Conservation (phyloP, 2,113 vertebrate species). For the Micromys minutus region DNA sequence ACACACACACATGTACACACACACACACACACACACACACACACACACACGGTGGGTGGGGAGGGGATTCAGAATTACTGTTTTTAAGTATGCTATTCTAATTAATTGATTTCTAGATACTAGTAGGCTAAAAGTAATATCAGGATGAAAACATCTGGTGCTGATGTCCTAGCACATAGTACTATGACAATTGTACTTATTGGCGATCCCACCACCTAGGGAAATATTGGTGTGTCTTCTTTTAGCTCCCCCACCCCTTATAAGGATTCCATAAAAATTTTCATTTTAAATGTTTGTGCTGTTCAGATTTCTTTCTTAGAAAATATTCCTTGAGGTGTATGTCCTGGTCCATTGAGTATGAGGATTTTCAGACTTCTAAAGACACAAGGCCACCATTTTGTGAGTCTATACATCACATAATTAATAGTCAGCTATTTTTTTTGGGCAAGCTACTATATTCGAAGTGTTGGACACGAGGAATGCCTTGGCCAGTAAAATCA, state of each 20-base stretch:
- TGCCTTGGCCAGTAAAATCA: background rate
- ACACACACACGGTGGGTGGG: background rate
- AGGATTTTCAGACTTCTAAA: constrained; percentile 25
- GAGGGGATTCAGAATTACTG: background rate
- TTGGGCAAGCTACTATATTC: background rate
- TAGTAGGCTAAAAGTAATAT: background rate
- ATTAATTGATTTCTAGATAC: background rate
- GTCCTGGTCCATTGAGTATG: background rate
- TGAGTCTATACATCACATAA: background rate
- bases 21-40: background rate
- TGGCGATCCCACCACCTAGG: background rate
- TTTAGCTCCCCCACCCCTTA: background rate
- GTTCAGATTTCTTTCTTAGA: constrained; percentile 31
- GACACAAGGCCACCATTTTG: background rate
- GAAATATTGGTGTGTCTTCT: background rate
- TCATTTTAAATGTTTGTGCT: background rate
- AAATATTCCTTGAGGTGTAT: background rate
- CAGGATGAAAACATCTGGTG: background rate
- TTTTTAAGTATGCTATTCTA: background rate
- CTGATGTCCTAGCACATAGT: background rate
- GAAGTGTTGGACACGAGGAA: background rate
- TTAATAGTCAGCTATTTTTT: background rate
- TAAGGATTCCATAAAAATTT: background rate
- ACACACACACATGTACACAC: background rate
- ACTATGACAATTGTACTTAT: background rate